A percentile compares a stretch with the other conserved stretches of the same genome.
Evolutionary conservation across 2,888 invertebrate genomes (phyloP).

Genomic region (Lycia hirtaria): DNA sequence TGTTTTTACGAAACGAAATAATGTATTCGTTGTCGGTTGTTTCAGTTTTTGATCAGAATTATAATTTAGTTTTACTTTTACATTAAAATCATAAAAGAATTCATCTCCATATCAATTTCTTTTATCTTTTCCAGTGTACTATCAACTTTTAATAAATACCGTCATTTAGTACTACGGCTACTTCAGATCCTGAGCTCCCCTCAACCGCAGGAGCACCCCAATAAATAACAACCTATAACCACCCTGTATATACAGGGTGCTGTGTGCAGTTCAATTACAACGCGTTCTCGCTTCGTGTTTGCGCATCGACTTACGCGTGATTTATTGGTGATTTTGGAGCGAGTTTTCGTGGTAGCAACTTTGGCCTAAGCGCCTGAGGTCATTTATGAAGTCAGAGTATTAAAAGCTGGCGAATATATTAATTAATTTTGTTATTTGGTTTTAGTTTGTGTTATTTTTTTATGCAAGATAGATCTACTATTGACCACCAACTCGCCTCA

Average conservation of each 20-base stretch:
- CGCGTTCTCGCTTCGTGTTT: conserved; percentile 51
- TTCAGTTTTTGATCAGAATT: too few relatives aligned
- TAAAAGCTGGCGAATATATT: neutral
- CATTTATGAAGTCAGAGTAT: conserved; percentile 16
- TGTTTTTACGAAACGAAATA: too few relatives aligned
- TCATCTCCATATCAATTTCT: too few relatives aligned
- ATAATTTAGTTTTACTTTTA: too few relatives aligned
- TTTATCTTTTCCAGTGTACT: too few relatives aligned
- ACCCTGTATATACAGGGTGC: conserved; percentile 35
- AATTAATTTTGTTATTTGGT: neutral
- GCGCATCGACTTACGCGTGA: conserved; percentile 53
- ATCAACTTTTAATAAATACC: neutral
- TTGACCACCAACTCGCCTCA: too few relatives aligned
- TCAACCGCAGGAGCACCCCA: conserved; percentile 33
- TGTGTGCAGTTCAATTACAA: conserved; percentile 50
- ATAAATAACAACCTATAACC: conserved; percentile 45
- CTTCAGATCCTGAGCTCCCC: conserved; percentile 8
- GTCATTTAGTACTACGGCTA: neutral
- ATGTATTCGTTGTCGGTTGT: too few relatives aligned
- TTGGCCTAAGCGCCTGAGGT: conserved; percentile 25
- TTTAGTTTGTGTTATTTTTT: too few relatives aligned
- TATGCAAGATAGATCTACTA: too few relatives aligned
- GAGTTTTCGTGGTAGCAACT: conserved; percentile 30
- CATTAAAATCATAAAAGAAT: too few relatives aligned
- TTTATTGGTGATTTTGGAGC: conserved; percentile 48